Evolutionary conservation across 2,888 invertebrate genomes (phyloP).

Genomic region (Leucoptera coffeella): DNA sequence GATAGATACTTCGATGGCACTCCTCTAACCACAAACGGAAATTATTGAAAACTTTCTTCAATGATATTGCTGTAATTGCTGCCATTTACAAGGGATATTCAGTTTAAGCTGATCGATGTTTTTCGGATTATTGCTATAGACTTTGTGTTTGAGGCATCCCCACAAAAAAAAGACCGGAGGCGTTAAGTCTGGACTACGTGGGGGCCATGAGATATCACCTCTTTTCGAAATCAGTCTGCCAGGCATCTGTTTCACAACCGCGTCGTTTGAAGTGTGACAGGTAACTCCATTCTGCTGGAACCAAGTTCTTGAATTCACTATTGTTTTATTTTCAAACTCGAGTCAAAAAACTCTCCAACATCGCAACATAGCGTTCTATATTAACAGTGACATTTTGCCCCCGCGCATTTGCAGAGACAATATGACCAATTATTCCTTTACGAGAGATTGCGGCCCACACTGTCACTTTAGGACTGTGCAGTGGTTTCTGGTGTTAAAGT

Average conservation of each 20-base stretch:
- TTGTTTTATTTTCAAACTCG: conserved; percentile 8
- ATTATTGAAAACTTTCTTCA: too few species aligned
- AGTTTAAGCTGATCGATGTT: conserved; percentile 6
- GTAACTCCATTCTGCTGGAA: conserved; percentile 4
- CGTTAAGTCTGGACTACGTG: conserved; percentile 4
- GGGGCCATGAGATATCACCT: conserved; percentile 5
- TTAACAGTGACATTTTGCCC: conserved; percentile 7
- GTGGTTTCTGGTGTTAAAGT: not conserved
- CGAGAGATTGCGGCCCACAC: not conserved
- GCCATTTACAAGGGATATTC: too few species aligned
- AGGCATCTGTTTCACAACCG: not conserved
- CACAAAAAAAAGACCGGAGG: conserved; percentile 4
- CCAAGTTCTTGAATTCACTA: conserved; percentile 7
- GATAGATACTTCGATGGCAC: too few species aligned
- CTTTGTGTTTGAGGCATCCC: conserved; percentile 6
- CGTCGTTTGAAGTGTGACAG: conserved; percentile 4
- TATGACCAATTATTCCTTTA: conserved; percentile 6
- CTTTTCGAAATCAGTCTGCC: not conserved
- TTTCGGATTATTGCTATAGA: conserved; percentile 6
- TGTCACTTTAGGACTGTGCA: not conserved
- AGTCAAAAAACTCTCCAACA: conserved; percentile 9
- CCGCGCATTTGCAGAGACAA: conserved; percentile 8
- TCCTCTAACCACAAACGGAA: too few species aligned
- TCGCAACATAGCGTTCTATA: conserved; percentile 7
- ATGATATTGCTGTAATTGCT: too few species aligned